These are phyloP conservation scores for Chromoteleia sp. DNA, from an alignment of 2,888 invertebrate species.

Conservation along the genomic window DNA sequence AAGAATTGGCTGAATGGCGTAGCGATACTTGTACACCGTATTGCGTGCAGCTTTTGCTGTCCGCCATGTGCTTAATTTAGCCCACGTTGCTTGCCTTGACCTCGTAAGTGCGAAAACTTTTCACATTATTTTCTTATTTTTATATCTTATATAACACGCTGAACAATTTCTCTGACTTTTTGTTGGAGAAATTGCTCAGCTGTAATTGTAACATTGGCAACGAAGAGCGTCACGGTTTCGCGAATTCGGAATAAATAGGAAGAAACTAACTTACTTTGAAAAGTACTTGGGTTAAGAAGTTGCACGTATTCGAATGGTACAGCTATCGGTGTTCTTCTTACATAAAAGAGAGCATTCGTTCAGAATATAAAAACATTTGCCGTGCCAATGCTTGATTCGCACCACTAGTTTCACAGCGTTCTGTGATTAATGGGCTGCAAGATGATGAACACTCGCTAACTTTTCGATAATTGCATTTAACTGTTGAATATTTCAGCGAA, in stretches of 20 bases:
- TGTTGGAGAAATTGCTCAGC: neutral
- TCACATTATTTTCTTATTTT: conserved; percentile 19
- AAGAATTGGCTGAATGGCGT: neutral
- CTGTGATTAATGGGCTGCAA: conserved; percentile 21
- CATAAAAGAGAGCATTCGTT: too few relatives aligned
- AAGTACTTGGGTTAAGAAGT: too few relatives aligned
- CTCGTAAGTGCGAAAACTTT: conserved; percentile 4
- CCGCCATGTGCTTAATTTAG: conserved; percentile 10
- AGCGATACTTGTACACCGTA: neutral
- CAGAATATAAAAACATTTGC: neutral
- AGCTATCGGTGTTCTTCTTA: too few relatives aligned
- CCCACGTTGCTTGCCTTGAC: conserved; percentile 7
- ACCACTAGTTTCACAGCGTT: conserved; percentile 1
- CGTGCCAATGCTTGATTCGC: neutral
- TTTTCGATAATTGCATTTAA: conserved; percentile 22
- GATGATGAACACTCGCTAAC: neutral
- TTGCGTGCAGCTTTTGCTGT: neutral
- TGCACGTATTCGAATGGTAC: too few relatives aligned
- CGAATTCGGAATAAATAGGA: too few relatives aligned
- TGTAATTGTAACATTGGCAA: neutral
- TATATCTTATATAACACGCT: neutral
- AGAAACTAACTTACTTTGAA: too few relatives aligned
- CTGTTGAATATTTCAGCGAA: neutral
- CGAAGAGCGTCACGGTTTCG: too few relatives aligned
- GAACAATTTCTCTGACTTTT: neutral